These are phyloP conservation scores for Drosophila pseudoananassae DNA, from an alignment of 1,140 invertebrate genomes.

Conservation along the genomic window DNA sequence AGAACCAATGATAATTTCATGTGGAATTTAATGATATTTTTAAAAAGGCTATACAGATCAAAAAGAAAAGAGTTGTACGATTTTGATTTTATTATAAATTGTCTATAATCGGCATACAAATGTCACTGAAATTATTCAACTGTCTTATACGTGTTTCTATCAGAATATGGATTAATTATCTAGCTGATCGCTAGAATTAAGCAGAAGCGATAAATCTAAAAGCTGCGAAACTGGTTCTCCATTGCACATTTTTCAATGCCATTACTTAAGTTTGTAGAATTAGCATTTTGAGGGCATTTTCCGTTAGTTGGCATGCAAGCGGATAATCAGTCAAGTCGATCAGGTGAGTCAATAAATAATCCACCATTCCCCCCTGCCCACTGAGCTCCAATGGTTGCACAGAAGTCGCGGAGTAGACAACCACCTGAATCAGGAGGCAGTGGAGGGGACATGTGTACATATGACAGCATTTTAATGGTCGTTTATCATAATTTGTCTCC, in stretches of 20 bases:
- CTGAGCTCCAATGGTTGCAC: neutral
- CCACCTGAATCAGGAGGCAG: slow-evolving; percentile 24
- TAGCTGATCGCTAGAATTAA: neutral
- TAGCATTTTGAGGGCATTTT: slow-evolving; percentile 35
- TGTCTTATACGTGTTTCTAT: too few species aligned
- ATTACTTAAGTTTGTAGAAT: slow-evolving; percentile 10
- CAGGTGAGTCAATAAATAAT: slow-evolving; percentile 81
- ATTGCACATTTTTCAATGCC: slow-evolving; percentile 10
- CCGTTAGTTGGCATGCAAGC: slow-evolving; percentile 62
- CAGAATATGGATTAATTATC: neutral
- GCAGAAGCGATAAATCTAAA: neutral
- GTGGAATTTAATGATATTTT: neutral
- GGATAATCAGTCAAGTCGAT: slow-evolving; percentile 80
- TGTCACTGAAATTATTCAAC: too few species aligned
- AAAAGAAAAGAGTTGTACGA: neutral
- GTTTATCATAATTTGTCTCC: slow-evolving; percentile 77
- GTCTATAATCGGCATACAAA: too few species aligned
- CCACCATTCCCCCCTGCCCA: neutral
- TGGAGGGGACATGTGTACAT: slow-evolving; percentile 67
- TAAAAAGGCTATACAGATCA: neutral
- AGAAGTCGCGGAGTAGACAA: slow-evolving; percentile 17
- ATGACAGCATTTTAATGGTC: slow-evolving; percentile 77
- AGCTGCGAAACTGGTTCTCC: slow-evolving; percentile 11
- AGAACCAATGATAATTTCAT: too few species aligned
- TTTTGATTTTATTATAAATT: too few species aligned